Conservation (phyloP, 2,888 invertebrate species). For the Phaonia tiefii region DNA sequence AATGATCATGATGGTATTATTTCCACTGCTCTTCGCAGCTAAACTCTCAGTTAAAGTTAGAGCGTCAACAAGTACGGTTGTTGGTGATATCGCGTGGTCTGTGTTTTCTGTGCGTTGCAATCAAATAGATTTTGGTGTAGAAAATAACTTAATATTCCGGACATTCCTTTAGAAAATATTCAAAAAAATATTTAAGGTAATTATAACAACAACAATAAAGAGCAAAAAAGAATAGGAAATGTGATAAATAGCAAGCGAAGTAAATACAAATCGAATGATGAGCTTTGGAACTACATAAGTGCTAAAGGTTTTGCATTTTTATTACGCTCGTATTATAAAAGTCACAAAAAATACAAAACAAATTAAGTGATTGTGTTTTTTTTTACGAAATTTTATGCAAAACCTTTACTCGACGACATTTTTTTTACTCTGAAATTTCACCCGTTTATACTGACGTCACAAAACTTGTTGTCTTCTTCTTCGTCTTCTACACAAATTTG, state of each 20-base stretch:
- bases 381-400: no score
- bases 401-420: no score
- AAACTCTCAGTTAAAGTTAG: slow-evolving; percentile 55
- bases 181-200: slow-evolving; percentile 54
- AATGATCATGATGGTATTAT: slow-evolving; percentile 41
- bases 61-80: slow-evolving; percentile 48
- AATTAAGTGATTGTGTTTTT: no score
- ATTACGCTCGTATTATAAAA: no score
- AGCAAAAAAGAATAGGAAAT: no score
- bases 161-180: slow-evolving; percentile 53
- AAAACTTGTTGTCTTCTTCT: slow-evolving; percentile 1
- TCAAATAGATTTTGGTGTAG: background rate
- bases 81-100: background rate
- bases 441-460: slow-evolving; percentile 42
- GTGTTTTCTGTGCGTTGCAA: slow-evolving; percentile 27
- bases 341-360: no score
- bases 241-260: no score
- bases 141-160: background rate
- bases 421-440: slow-evolving; percentile 35
- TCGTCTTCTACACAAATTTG: no score
- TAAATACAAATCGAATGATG: no score
- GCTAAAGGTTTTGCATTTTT: no score
- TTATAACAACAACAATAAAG: slow-evolving; percentile 28
- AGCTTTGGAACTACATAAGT: no score
- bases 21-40: slow-evolving; percentile 37